Conservation (phyloP, 2,888 invertebrate species). For the Ophion ventricosus region DNA sequence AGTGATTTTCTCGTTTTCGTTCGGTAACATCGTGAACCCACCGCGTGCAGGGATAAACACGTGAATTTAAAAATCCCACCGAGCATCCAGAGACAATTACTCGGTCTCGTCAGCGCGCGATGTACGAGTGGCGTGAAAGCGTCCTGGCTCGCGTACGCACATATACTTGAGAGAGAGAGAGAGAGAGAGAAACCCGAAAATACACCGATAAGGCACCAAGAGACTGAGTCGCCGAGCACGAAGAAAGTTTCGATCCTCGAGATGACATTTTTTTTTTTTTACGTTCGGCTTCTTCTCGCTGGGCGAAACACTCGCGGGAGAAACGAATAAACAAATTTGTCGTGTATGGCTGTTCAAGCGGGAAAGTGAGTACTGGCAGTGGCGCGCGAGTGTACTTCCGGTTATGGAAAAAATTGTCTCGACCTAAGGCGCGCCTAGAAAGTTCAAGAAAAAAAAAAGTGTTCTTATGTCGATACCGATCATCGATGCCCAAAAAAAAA, state of each 20-base stretch:
- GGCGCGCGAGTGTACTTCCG: neutral
- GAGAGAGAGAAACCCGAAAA: constrained; percentile 39
- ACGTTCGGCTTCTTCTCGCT: neutral
- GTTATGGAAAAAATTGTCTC: neutral
- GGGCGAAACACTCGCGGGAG: neutral
- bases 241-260: constrained; percentile 53
- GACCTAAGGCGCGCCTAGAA: neutral
- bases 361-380: neutral
- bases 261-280: constrained; percentile 14
- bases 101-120: constrained; percentile 28
- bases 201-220: constrained; percentile 30
- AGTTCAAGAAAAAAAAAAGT: neutral
- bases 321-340: constrained; percentile 14
- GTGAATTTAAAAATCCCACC: constrained; percentile 29
- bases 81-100: constrained; percentile 6
- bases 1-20: constrained; percentile 34
- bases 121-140: constrained; percentile 52
- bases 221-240: constrained; percentile 5
- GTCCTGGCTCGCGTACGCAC: constrained; percentile 43
- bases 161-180: no score
- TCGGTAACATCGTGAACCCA: neutral
- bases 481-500: neutral
- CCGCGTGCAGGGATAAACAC: constrained; percentile 8
- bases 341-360: neutral
- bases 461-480: no score